phyloP scores from a whole-genome alignment of 2,113 vertebrate genomes.

The Rhea pennata region DNA sequence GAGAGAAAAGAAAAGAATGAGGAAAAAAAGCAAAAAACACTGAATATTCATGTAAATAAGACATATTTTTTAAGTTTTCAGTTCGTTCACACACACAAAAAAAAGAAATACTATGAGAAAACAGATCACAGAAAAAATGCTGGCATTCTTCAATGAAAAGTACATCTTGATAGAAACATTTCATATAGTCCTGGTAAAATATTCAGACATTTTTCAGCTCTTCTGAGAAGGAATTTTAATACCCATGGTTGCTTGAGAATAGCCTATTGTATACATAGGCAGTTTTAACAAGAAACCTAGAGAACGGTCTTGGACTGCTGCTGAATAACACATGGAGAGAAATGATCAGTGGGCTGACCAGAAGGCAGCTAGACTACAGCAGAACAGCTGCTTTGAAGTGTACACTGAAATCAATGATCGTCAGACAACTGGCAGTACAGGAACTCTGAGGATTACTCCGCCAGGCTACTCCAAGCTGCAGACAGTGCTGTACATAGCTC shows the following conservation, averaged over 20 bases:
- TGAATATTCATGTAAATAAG: not conserved
- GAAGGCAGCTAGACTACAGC: not conserved
- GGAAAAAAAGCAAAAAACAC: not conserved
- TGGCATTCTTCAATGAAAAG: not conserved
- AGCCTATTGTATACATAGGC: fast-evolving
- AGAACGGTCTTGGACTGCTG: not conserved
- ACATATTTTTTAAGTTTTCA: not conserved
- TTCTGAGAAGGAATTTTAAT: not conserved
- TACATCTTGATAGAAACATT: not conserved
- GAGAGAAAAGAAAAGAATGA: not conserved
- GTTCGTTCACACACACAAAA: not conserved
- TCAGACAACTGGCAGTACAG: fast-evolving
- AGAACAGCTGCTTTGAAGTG: not conserved
- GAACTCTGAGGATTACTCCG: fast-evolving
- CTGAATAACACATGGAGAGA: not conserved
- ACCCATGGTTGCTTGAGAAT: not conserved
- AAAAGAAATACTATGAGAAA: not conserved
- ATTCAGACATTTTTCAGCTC: not conserved
- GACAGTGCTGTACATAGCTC: not conserved
- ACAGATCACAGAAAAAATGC: not conserved
- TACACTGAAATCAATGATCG: not conserved
- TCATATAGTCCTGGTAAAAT: not conserved
- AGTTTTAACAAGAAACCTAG: not conserved
- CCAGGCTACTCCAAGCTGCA: not conserved
- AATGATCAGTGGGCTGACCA: not conserved